phyloP scores from a whole-genome alignment of 2,888 invertebrate species.

The Balanococcus diminutus region DNA sequence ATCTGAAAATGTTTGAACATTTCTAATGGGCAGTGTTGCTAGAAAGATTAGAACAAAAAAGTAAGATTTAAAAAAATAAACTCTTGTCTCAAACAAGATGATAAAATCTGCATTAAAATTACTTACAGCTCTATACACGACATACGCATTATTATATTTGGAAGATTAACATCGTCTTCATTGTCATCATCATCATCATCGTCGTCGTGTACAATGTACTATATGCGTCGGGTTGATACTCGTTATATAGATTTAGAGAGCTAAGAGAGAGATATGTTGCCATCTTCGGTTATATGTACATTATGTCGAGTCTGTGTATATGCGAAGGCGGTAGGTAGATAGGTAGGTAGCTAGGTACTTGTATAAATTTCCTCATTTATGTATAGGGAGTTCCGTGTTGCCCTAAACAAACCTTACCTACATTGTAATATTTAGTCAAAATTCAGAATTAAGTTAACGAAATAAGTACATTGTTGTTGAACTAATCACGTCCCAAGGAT shows the following conservation, averaged over 20 bases:
- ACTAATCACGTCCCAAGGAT: constrained; percentile 34
- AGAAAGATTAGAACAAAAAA: too few relatives aligned
- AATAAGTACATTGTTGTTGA: constrained; percentile 41
- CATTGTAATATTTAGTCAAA: not conserved
- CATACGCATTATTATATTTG: not conserved
- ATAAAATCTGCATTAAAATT: not conserved
- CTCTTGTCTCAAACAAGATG: too few relatives aligned
- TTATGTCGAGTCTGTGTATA: not conserved
- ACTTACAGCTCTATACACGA: not conserved
- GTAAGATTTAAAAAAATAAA: too few relatives aligned
- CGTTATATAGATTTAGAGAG: not conserved
- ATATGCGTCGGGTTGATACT: too few relatives aligned
- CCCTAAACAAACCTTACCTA: not conserved
- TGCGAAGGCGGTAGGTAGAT: not conserved
- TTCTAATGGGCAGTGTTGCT: too few relatives aligned
- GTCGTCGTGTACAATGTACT: not conserved
- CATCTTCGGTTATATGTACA: not conserved
- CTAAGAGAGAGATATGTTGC: not conserved
- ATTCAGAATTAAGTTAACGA: constrained; percentile 15
- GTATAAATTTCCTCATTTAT: not conserved
- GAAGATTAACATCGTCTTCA: not conserved
- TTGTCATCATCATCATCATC: not conserved
- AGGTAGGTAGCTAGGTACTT: not conserved
- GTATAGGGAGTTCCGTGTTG: not conserved
- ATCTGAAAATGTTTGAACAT: too few relatives aligned